Conservation (phyloP, 2,888 invertebrate species). For the Pollenia amentaria region DNA sequence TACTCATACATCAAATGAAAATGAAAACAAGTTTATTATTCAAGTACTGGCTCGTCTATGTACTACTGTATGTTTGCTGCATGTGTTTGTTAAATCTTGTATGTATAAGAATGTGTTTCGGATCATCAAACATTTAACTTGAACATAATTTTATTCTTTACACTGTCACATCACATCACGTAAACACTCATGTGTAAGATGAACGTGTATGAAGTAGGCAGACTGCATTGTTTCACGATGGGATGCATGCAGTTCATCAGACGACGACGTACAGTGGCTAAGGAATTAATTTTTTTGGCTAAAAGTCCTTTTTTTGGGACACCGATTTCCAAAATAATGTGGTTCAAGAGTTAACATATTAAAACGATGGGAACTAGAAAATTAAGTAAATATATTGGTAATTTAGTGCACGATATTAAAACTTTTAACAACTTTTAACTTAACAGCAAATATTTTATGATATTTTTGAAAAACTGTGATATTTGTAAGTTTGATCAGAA, state of each 20-base stretch:
- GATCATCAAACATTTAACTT: conserved; percentile 69
- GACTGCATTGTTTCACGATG: conserved; percentile 65
- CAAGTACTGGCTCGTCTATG: background rate
- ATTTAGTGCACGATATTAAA: too few relatives aligned
- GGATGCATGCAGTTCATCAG: conserved; percentile 41
- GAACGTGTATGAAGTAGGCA: conserved; percentile 53
- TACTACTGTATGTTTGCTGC: background rate
- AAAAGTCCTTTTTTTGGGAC: too few relatives aligned
- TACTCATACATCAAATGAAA: conserved; percentile 57
- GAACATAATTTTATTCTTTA: conserved; percentile 68
- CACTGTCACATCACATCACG: conserved; percentile 72
- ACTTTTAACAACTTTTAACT: too few relatives aligned
- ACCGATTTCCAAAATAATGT: too few relatives aligned
- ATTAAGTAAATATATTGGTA: too few relatives aligned
- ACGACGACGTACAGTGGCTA: background rate
- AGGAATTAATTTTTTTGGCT: too few relatives aligned
- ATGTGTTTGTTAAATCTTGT: background rate
- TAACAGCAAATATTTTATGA: too few relatives aligned
- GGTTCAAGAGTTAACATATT: too few relatives aligned
- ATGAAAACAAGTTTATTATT: conserved; percentile 40
- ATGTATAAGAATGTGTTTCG: conserved; percentile 41
- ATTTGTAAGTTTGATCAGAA: too few relatives aligned
- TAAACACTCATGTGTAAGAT: conserved; percentile 69
- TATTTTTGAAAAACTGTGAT: too few relatives aligned
- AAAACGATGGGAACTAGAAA: too few relatives aligned